Percentiles rank a stretch among this genome's conserved stretches.
These are phyloP conservation scores for Lithophane socia DNA, from an alignment of 2,888 invertebrate species.

Conservation along the genomic window DNA sequence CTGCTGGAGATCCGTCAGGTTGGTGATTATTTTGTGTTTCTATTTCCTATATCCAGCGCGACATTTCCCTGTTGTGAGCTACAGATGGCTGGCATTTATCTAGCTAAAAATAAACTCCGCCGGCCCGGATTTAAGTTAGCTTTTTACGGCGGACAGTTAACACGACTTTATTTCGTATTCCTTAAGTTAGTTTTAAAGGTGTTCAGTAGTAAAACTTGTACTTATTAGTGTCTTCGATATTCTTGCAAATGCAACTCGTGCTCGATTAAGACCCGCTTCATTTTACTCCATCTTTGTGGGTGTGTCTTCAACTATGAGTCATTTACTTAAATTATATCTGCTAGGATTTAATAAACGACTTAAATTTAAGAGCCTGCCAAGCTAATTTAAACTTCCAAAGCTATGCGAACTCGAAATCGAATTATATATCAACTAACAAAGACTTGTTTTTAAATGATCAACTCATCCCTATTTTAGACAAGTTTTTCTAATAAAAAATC, in stretches of 20 bases:
- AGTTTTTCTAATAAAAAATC: neutral
- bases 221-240: neutral
- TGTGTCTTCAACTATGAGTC: neutral
- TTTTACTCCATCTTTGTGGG: neutral
- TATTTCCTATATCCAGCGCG: slow-evolving; percentile 6
- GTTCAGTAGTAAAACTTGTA: neutral
- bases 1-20: slow-evolving; percentile 60
- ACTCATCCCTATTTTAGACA: neutral
- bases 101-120: slow-evolving; percentile 30
- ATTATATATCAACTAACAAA: neutral
- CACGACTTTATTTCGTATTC: slow-evolving; percentile 8
- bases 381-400: neutral
- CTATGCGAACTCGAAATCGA: neutral
- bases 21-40: slow-evolving; percentile 29
- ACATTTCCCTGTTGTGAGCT: neutral
- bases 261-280: neutral
- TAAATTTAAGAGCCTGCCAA: neutral
- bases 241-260: neutral
- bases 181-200: neutral
- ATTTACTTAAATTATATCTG: neutral
- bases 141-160: slow-evolving; percentile 1
- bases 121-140: slow-evolving; percentile 20
- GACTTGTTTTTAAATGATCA: neutral
- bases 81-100: slow-evolving; percentile 32
- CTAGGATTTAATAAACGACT: neutral